These are phyloP conservation scores for Melanotaenia boesemani DNA, from an alignment of 2,797 vertebrate genomes.

Conservation along the genomic window DNA sequence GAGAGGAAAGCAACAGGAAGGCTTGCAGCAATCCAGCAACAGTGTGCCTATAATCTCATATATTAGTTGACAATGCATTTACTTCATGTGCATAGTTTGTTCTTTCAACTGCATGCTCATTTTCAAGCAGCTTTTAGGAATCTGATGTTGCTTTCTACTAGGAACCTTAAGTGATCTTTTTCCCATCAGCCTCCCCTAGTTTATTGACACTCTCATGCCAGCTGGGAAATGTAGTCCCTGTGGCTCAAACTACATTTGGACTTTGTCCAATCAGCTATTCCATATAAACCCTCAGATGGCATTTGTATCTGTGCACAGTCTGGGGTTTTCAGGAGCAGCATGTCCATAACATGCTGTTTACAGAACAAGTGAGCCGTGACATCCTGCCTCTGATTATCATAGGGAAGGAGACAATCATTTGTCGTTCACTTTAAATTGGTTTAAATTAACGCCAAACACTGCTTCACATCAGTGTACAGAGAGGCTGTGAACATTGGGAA, in stretches of 20 bases:
- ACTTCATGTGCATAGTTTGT: slow-evolving; percentile 13
- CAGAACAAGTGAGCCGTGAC: slow-evolving; percentile 16
- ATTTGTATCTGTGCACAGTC: background rate
- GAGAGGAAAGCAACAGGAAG: slow-evolving; percentile 17
- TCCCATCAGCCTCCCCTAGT: slow-evolving; percentile 27
- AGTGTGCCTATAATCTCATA: background rate
- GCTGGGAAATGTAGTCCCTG: slow-evolving; percentile 47
- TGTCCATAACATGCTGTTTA: slow-evolving; percentile 8
- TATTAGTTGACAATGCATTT: slow-evolving; percentile 1
- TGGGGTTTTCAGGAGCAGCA: slow-evolving; percentile 17
- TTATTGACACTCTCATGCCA: slow-evolving; percentile 9
- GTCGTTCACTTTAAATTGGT: slow-evolving; percentile 3
- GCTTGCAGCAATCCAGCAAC: background rate
- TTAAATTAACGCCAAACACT: slow-evolving; percentile 14
- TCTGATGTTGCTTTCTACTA: slow-evolving; percentile 33
- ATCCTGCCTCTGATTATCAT: slow-evolving; percentile 14
- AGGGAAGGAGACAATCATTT: slow-evolving; percentile 7
- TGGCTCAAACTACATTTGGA: slow-evolving; percentile 22
- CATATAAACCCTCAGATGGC: background rate
- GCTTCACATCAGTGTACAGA: slow-evolving; percentile 21
- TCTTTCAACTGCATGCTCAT: slow-evolving; percentile 11
- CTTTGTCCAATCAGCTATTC: slow-evolving; percentile 12
- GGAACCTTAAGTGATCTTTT: slow-evolving; percentile 36
- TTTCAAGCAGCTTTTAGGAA: slow-evolving; percentile 23
- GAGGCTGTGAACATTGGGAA: slow-evolving; percentile 15